phyloP scores from a whole-genome alignment of 2,888 invertebrate genomes.

The Leuctra nigra region DNA sequence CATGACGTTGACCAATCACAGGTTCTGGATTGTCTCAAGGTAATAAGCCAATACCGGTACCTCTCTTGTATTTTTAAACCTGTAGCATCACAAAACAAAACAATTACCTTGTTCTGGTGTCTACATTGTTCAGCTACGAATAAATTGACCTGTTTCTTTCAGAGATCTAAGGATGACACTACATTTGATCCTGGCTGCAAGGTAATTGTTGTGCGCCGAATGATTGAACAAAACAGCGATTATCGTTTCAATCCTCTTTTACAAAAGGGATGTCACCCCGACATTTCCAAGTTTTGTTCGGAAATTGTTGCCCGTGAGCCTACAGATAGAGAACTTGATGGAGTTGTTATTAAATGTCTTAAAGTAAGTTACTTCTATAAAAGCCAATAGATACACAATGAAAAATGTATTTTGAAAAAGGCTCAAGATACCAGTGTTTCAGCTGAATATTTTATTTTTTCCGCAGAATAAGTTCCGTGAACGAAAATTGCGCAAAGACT shows the following conservation, averaged over 20 bases:
- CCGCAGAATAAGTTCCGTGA: constrained; percentile 59
- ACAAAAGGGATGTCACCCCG: constrained; percentile 70
- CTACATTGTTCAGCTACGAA: too few relatives aligned
- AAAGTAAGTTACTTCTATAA: too few relatives aligned
- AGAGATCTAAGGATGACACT: constrained; percentile 65
- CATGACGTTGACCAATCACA: constrained; percentile 60
- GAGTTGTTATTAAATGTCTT: constrained; percentile 75
- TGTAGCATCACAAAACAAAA: too few relatives aligned
- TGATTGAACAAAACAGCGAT: constrained; percentile 87
- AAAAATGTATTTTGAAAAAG: too few relatives aligned
- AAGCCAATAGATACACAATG: too few relatives aligned
- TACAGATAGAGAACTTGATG: constrained; percentile 68
- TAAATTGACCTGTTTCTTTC: too few relatives aligned
- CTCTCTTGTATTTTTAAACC: too few relatives aligned
- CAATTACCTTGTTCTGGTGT: too few relatives aligned
- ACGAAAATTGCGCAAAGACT: constrained; percentile 63
- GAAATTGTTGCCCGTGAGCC: constrained; percentile 40
- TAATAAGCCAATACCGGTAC: too few relatives aligned
- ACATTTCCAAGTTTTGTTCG: constrained; percentile 69
- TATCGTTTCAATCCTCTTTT: constrained; percentile 82
- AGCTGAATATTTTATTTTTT: too few relatives aligned
- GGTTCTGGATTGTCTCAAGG: constrained; percentile 72
- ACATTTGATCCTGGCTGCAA: constrained; percentile 80
- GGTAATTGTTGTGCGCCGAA: constrained; percentile 73
- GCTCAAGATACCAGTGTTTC: too few relatives aligned